Evolutionary conservation across 1,140 invertebrate genomes (phyloP).

Genomic region (Drosophila sp.): DNA sequence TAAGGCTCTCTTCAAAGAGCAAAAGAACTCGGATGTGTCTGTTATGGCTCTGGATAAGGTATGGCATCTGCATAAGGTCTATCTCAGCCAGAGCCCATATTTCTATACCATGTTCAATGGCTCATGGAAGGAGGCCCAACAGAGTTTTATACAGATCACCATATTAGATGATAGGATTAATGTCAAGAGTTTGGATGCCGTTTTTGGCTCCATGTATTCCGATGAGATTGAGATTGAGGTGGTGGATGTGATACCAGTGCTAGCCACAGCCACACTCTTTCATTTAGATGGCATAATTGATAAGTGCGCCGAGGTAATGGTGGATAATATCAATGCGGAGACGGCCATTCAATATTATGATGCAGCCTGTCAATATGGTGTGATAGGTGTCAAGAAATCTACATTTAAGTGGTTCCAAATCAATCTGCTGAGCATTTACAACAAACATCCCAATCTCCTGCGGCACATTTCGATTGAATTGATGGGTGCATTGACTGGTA

Average conservation of each 20-base stretch:
- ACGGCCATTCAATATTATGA: slow-evolving; percentile 89
- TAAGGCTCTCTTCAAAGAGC: slow-evolving; percentile 90
- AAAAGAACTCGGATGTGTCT: slow-evolving; percentile 90
- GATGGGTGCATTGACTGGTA: slow-evolving; percentile 87
- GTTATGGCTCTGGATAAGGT: slow-evolving; percentile 89
- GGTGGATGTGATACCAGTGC: slow-evolving; percentile 87
- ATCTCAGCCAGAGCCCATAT: slow-evolving; percentile 91
- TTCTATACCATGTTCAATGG: slow-evolving; percentile 94
- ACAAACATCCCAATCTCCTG: slow-evolving; percentile 85
- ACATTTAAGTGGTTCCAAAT: slow-evolving; percentile 89
- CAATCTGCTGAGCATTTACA: slow-evolving; percentile 87
- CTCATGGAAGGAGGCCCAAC: slow-evolving; percentile 89
- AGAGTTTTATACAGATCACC: slow-evolving; percentile 88
- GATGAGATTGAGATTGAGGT: slow-evolving; percentile 90
- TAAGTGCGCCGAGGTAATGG: slow-evolving; percentile 90
- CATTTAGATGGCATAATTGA: slow-evolving; percentile 91
- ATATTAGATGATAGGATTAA: slow-evolving; percentile 91
- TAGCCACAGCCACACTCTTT: slow-evolving; percentile 91
- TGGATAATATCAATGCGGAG: slow-evolving; percentile 88
- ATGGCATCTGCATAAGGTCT: slow-evolving; percentile 92
- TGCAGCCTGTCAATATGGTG: slow-evolving; percentile 88
- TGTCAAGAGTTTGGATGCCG: slow-evolving; percentile 87
- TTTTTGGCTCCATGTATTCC: slow-evolving; percentile 91
- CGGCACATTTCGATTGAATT: slow-evolving; percentile 86
- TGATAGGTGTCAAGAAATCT: slow-evolving; percentile 85